Percentiles rank a stretch among this genome's conserved stretches.
Evolutionary conservation across 2,797 vertebrate species (phyloP).

Genomic region (Gymnodraco acuticeps): DNA sequence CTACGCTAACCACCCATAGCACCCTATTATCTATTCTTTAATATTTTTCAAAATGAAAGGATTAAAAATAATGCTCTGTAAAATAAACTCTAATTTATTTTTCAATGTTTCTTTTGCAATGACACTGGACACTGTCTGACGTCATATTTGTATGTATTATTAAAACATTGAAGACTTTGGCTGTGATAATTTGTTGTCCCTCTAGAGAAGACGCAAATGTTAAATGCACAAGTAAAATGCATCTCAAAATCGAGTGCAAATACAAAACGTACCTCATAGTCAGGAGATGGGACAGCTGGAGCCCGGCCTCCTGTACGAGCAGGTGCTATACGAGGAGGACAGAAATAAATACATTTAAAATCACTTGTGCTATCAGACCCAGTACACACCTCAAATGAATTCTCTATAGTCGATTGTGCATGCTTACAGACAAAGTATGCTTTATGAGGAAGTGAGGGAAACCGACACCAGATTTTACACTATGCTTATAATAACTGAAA

Average conservation of each 20-base stretch:
- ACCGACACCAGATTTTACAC: conserved; percentile 6
- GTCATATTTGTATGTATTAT: too few species aligned
- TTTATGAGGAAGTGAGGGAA: neutral
- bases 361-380: neutral
- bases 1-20: neutral
- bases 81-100: neutral
- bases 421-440: neutral
- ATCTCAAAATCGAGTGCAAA: neutral
- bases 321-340: conserved; percentile 32
- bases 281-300: conserved; percentile 39
- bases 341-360: neutral
- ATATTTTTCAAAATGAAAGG: neutral
- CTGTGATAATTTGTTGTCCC: neutral
- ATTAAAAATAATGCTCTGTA: neutral
- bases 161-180: neutral
- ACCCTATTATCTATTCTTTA: neutral
- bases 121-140: too few species aligned
- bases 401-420: neutral
- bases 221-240: neutral
- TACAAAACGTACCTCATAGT: conserved; percentile 71
- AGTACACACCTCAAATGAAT: too few species aligned
- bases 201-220: neutral
- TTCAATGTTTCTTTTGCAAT: neutral
- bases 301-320: neutral
- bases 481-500: neutral